These are phyloP conservation scores for Gymnogyps californianus DNA, from an alignment of 2,113 vertebrate genomes.

Conservation along the genomic window DNA sequence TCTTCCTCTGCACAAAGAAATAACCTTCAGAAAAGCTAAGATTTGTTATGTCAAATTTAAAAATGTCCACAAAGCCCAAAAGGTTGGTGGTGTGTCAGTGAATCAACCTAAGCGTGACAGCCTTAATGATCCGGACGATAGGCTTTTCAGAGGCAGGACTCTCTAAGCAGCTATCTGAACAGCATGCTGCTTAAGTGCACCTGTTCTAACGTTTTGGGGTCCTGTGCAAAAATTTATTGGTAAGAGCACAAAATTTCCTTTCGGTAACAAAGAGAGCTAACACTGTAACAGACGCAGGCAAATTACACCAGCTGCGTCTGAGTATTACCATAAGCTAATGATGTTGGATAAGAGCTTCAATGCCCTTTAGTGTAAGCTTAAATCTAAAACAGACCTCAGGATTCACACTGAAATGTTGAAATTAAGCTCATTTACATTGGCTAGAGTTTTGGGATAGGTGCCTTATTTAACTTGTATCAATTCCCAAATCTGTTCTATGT, in stretches of 20 bases:
- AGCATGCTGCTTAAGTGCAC: background rate
- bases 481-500: background rate
- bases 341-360: background rate
- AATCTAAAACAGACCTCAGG: background rate
- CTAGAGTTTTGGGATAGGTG: background rate
- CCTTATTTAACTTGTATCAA: background rate
- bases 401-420: background rate
- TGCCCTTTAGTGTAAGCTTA: background rate
- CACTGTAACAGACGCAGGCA: background rate
- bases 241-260: background rate
- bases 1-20: background rate
- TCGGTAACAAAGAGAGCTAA: background rate
- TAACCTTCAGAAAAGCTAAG: background rate
- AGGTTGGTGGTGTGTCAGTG: background rate
- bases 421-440: background rate
- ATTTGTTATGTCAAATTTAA: background rate
- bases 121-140: background rate
- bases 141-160: background rate
- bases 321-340: background rate
- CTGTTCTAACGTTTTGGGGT: background rate
- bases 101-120: fast-evolving
- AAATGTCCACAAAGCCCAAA: background rate
- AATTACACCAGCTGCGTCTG: background rate
- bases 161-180: background rate
- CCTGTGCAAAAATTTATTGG: background rate